These are phyloP conservation scores for Cryptus viduatorius DNA, from an alignment of 2,888 invertebrate genomes.

Conservation along the genomic window DNA sequence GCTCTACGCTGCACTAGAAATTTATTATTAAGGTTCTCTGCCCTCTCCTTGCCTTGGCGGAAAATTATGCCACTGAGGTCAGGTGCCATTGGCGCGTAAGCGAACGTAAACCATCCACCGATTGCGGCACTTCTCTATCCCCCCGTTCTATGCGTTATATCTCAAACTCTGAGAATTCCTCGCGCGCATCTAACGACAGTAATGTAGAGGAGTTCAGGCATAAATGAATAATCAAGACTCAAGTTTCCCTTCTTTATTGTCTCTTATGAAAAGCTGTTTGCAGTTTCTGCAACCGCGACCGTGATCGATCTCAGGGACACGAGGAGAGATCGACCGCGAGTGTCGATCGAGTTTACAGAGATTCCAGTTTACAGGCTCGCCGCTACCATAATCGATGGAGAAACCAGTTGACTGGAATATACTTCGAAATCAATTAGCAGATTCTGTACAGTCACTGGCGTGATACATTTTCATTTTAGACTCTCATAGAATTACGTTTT, in stretches of 20 bases:
- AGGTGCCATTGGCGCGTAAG: conserved; percentile 21
- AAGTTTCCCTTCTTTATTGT: conserved; percentile 9
- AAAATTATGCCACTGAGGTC: conserved; percentile 31
- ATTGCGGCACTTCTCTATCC: conserved; percentile 1
- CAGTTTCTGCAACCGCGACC: conserved; percentile 36
- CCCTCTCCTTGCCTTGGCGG: conserved; percentile 10
- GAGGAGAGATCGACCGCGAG: conserved; percentile 65
- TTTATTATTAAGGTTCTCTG: conserved; percentile 32
- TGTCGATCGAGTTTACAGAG: conserved; percentile 64
- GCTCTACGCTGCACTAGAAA: conserved; percentile 10
- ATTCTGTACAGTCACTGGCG: background rate
- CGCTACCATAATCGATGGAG: conserved; percentile 10
- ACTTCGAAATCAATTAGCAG: conserved; percentile 56
- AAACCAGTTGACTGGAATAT: conserved; percentile 35
- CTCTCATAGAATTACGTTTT: background rate
- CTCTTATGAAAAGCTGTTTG: background rate
- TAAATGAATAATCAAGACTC: conserved; percentile 28
- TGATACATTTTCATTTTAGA: conserved; percentile 13
- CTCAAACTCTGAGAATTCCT: background rate
- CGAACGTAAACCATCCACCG: conserved; percentile 26
- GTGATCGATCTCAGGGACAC: conserved; percentile 66
- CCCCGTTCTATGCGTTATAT: background rate
- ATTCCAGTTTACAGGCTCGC: conserved; percentile 51
- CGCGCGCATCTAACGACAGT: background rate
- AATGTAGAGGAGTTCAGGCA: background rate